A percentile compares a stretch with the other conserved stretches of the same genome.
Conservation (phyloP, 2,113 vertebrate species). For the Paratilapia polleni region DNA sequence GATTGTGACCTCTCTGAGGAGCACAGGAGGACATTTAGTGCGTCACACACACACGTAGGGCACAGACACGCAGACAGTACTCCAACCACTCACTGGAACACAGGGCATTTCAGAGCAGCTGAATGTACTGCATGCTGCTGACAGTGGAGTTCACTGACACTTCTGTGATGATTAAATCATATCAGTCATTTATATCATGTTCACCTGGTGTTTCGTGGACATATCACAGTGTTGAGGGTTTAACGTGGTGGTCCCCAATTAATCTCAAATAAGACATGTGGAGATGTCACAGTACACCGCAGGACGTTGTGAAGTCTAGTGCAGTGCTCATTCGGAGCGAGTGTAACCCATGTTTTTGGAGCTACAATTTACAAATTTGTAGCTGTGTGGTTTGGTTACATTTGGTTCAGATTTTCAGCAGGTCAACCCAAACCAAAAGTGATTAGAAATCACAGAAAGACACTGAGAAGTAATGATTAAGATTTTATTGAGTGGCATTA, state of each 20-base stretch:
- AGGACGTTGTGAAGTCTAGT: too few relatives aligned
- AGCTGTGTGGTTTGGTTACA: not conserved
- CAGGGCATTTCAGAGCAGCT: not conserved
- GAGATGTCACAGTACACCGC: too few relatives aligned
- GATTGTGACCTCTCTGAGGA: slow-evolving; percentile 48
- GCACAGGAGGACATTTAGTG: slow-evolving; percentile 40
- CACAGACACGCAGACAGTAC: not conserved
- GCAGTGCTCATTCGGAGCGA: too few relatives aligned
- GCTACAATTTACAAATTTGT: not conserved
- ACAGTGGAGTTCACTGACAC: not conserved
- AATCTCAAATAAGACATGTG: too few relatives aligned
- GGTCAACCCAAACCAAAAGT: not conserved
- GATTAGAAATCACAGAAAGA: not conserved
- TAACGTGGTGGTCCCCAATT: too few relatives aligned
- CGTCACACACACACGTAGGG: slow-evolving; percentile 24
- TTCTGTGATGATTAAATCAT: not conserved
- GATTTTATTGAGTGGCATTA: not conserved
- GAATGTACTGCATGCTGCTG: not conserved
- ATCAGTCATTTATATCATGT: not conserved
- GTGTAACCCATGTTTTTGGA: not conserved
- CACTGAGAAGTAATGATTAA: not conserved
- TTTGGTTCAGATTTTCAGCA: not conserved
- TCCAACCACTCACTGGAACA: not conserved
- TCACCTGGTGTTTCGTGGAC: too few relatives aligned
- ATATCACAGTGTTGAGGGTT: too few relatives aligned